Evolutionary conservation across 2,888 invertebrate genomes (phyloP).

Genomic region (Cantharis rufa): DNA sequence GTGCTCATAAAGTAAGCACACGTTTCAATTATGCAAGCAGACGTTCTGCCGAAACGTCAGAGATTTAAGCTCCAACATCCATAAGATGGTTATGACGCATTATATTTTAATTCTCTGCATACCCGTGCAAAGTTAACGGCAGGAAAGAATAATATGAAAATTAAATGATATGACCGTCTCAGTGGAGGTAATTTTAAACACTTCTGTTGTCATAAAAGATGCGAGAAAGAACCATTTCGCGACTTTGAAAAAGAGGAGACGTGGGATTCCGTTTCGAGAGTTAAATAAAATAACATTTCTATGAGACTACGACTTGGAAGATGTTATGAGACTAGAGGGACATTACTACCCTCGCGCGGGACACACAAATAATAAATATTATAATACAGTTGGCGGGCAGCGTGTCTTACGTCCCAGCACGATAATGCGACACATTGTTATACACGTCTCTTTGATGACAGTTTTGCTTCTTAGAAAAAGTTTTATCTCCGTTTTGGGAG

Average conservation of each 20-base stretch:
- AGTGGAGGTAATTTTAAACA: constrained; percentile 56
- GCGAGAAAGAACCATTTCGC: constrained; percentile 53
- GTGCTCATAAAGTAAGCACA: constrained; percentile 40
- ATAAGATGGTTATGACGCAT: constrained; percentile 53
- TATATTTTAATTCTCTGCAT: constrained; percentile 51
- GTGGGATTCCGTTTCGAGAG: constrained; percentile 52
- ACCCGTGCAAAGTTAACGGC: constrained; percentile 42
- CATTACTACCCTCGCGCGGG: constrained; percentile 48
- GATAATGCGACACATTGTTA: constrained; percentile 56
- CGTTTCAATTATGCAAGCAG: constrained; percentile 47
- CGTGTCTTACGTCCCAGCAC: constrained; percentile 42
- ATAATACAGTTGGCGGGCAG: constrained; percentile 52
- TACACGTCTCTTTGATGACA: constrained; percentile 53
- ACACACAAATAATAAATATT: constrained; percentile 59
- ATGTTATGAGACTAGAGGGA: constrained; percentile 52
- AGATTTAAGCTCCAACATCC: constrained; percentile 47
- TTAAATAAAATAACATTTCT: constrained; percentile 56
- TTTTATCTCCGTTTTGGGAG: constrained; percentile 53
- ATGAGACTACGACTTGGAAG: constrained; percentile 47
- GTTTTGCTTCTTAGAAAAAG: constrained; percentile 56
- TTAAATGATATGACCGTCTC: constrained; percentile 56
- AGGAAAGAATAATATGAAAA: constrained; percentile 51
- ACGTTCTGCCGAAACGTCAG: constrained; percentile 37
- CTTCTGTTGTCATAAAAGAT: constrained; percentile 56
- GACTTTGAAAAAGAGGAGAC: constrained; percentile 55